phyloP scores from a whole-genome alignment of 2,888 invertebrate genomes.

The Chirona hameri region DNA sequence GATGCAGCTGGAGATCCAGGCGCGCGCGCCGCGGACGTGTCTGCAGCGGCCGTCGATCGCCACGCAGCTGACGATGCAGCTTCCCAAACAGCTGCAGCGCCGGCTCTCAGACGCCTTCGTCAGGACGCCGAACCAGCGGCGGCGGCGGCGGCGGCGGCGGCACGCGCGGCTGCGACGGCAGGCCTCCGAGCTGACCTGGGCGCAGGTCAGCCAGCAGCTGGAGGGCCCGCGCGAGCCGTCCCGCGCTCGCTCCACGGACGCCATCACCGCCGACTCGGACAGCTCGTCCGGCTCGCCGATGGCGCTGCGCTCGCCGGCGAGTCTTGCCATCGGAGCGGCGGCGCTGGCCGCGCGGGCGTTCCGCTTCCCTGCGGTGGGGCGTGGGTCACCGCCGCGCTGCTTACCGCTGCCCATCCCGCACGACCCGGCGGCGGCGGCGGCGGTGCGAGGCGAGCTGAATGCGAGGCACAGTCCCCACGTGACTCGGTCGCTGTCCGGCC shows the following conservation, averaged over 20 bases:
- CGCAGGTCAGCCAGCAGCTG: conserved; percentile 13
- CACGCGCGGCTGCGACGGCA: neutral
- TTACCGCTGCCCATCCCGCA: neutral
- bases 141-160: neutral
- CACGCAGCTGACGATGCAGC: conserved; percentile 25
- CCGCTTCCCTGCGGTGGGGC: neutral
- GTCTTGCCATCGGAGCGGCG: neutral
- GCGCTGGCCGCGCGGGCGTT: neutral
- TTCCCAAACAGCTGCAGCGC: conserved; percentile 8
- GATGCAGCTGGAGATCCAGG: conserved; percentile 28
- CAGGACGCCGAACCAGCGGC: neutral
- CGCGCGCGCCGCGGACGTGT: conserved; percentile 1
- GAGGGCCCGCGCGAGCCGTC: neutral
- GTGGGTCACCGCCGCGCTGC: neutral
- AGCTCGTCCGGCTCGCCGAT: conserved; percentile 4
- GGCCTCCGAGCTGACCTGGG: conserved; percentile 23
- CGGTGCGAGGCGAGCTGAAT: neutral
- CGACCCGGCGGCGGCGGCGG: neutral
- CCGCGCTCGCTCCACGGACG: conserved; percentile 22
- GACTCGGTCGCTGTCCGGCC: neutral
- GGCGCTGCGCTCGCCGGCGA: neutral
- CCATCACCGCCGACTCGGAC: conserved; percentile 4
- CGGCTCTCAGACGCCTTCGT: conserved; percentile 12
- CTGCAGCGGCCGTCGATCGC: conserved; percentile 6
- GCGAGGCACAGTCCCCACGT: neutral